phyloP scores from a whole-genome alignment of 2,797 vertebrate genomes.

The Ctenopoma kingsleyae region DNA sequence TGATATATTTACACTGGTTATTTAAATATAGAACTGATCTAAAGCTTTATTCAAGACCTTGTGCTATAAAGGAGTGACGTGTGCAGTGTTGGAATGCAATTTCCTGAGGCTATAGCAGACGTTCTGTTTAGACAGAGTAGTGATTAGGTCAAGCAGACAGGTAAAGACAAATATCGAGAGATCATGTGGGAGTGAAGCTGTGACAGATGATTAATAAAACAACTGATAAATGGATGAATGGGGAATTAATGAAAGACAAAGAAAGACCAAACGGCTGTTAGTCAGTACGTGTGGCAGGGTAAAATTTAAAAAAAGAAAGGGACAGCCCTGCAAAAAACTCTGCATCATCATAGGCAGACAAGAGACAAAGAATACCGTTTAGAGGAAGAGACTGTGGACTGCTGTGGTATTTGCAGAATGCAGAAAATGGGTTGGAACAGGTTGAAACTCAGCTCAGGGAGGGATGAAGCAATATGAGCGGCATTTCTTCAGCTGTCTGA shows the following conservation, averaged over 20 bases:
- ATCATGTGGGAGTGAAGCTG: not conserved
- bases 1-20: conserved; percentile 64
- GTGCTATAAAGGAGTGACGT: conserved; percentile 25
- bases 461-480: conserved; percentile 61
- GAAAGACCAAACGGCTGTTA: conserved; percentile 2
- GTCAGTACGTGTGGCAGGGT: conserved; percentile 5
- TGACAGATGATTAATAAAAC: conserved; percentile 35
- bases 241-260: not conserved
- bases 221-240: conserved; percentile 20
- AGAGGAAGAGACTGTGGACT: conserved; percentile 17
- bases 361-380: conserved; percentile 46
- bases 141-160: conserved; percentile 60
- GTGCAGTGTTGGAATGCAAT: conserved; percentile 31
- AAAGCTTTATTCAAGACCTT: conserved; percentile 33
- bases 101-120: conserved; percentile 41
- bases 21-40: conserved; percentile 71
- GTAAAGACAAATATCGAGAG: conserved; percentile 47
- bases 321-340: conserved; percentile 11
- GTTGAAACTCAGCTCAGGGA: conserved; percentile 63
- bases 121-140: conserved; percentile 47
- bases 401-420: conserved; percentile 74
- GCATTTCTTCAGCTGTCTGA: conserved; percentile 64
- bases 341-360: conserved; percentile 34
- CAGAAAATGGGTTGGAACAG: conserved; percentile 65
- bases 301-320: conserved; percentile 4